phyloP scores from a whole-genome alignment of 2,888 invertebrate genomes.

The Thymelicus lineola region DNA sequence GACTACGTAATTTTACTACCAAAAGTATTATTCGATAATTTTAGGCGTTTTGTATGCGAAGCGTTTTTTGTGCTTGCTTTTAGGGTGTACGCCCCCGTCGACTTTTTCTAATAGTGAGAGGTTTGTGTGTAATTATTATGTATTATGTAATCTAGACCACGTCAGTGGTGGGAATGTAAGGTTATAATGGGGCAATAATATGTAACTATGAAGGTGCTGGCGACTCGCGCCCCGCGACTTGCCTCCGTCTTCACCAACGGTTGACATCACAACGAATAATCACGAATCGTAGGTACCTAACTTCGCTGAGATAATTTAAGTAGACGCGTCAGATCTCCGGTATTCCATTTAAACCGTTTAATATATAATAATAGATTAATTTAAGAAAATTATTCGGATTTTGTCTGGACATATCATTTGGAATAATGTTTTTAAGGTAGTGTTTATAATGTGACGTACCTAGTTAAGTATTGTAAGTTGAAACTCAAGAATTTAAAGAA shows the following conservation, averaged over 20 bases:
- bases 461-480: conserved; percentile 81
- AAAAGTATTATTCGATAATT: conserved; percentile 79
- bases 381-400: conserved; percentile 72
- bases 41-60: conserved; percentile 60
- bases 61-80: conserved; percentile 62
- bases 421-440: conserved; percentile 73
- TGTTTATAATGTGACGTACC: conserved; percentile 81
- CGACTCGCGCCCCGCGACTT: conserved; percentile 77
- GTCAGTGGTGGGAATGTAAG: conserved; percentile 66
- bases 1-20: conserved; percentile 73
- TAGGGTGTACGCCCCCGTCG: conserved; percentile 57
- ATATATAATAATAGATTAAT: conserved; percentile 67
- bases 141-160: conserved; percentile 48
- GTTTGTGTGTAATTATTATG: conserved; percentile 36
- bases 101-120: conserved; percentile 37
- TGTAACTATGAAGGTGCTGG: conserved; percentile 78
- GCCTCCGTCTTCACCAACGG: conserved; percentile 75
- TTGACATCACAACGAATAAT: conserved; percentile 74
- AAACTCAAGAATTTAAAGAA: conserved; percentile 81
- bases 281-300: conserved; percentile 70
- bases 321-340: conserved; percentile 76
- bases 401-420: conserved; percentile 77
- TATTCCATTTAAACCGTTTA: conserved; percentile 74
- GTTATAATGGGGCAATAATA: conserved; percentile 70
- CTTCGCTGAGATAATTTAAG: conserved; percentile 68